Percentiles rank a stretch among this genome's conserved stretches.
phyloP scores from a whole-genome alignment of 2,113 vertebrate genomes.

The Grammomys dolichurus region DNA sequence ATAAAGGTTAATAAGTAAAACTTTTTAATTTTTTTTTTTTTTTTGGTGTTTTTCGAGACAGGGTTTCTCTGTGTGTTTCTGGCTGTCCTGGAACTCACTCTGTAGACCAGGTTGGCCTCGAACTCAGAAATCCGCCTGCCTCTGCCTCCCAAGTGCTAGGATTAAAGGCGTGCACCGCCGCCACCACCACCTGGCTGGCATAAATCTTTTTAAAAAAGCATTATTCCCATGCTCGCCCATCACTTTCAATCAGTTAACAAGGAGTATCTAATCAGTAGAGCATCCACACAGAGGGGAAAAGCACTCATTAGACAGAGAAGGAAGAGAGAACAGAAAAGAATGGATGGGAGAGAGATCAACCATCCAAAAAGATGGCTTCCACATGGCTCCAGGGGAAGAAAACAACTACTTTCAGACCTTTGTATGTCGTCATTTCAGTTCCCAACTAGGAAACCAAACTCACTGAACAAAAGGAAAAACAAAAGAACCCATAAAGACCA shows the following conservation, averaged over 20 bases:
- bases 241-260: not conserved
- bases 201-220: not conserved
- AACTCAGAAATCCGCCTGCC: too few species aligned
- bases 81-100: too few species aligned
- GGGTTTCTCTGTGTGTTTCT: too few species aligned
- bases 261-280: not conserved
- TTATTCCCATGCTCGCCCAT: not conserved
- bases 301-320: too few species aligned
- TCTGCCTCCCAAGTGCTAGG: too few species aligned
- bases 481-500: not conserved
- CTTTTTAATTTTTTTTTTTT: too few species aligned
- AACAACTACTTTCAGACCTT: not conserved
- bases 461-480: not conserved
- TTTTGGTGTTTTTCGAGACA: too few species aligned
- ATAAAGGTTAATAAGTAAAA: not conserved
- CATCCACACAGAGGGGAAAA: not conserved
- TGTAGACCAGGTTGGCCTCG: too few species aligned
- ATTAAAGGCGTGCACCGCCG: too few species aligned
- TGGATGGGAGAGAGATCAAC: not conserved
- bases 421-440: not conserved
- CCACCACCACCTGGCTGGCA: too few species aligned
- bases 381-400: not conserved
- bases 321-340: not conserved
- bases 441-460: conserved; percentile 23
- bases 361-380: not conserved